These are phyloP conservation scores for Poeciliopsis gracilis DNA, from an alignment of 2,797 vertebrate genomes.

Conservation along the genomic window DNA sequence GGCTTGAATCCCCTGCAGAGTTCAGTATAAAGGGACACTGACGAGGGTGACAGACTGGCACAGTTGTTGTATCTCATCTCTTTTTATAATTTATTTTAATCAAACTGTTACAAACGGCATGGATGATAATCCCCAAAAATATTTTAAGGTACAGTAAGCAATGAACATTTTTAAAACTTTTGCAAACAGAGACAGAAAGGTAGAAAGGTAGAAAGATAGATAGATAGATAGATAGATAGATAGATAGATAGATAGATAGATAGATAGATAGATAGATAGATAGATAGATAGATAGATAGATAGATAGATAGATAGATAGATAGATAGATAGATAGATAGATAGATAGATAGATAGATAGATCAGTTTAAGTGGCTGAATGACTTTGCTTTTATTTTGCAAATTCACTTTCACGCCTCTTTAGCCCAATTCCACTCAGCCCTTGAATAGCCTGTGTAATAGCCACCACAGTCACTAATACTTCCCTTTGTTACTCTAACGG, in stretches of 20 bases:
- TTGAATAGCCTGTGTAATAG: conserved; percentile 37
- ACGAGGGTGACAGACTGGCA: conserved; percentile 17
- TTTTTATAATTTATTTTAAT: conserved; percentile 15
- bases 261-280: conserved; percentile 47
- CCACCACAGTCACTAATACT: conserved; percentile 56
- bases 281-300: conserved; percentile 34
- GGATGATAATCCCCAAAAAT: background rate
- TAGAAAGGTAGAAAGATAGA: conserved; percentile 44
- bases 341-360: conserved; percentile 38
- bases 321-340: conserved; percentile 49
- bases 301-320: conserved; percentile 48
- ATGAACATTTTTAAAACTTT: background rate
- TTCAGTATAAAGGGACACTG: conserved; percentile 31
- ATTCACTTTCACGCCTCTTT: conserved; percentile 55
- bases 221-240: conserved; percentile 40
- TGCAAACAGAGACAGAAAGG: conserved; percentile 20
- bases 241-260: conserved; percentile 44
- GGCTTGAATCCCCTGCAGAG: conserved; percentile 39
- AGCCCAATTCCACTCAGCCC: conserved; percentile 33
- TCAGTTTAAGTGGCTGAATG: conserved; percentile 33
- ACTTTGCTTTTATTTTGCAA: conserved; percentile 61
- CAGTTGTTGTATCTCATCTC: background rate
- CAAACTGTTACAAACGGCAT: background rate
- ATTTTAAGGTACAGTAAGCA: background rate
- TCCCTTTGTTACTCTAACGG: conserved; percentile 57